Conservation (phyloP, 2,797 vertebrate species). For the Epinephelus awoara region DNA sequence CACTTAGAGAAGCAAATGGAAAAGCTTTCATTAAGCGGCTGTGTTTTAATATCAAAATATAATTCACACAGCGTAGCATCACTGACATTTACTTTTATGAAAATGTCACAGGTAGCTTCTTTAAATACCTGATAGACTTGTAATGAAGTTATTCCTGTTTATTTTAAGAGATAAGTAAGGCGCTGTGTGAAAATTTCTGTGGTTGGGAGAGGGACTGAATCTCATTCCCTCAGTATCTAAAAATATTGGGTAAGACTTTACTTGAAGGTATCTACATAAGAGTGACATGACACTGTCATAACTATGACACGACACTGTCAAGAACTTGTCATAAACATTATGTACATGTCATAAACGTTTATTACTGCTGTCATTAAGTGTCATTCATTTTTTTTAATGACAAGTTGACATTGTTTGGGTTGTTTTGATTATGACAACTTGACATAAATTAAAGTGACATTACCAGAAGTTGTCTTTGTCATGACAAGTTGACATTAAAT, state of each 20-base stretch:
- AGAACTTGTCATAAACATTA: too few species aligned
- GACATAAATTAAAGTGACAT: too few species aligned
- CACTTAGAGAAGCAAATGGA: neutral
- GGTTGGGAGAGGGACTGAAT: neutral
- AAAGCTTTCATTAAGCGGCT: neutral
- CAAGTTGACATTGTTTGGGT: too few species aligned
- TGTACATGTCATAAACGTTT: too few species aligned
- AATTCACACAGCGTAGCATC: neutral
- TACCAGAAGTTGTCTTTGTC: too few species aligned
- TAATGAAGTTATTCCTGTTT: neutral
- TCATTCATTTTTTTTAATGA: too few species aligned
- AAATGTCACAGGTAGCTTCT: neutral
- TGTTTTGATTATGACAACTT: too few species aligned
- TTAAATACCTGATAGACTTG: neutral
- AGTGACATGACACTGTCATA: too few species aligned
- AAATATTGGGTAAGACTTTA: neutral
- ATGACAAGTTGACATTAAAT: too few species aligned
- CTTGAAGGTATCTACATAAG: too few species aligned
- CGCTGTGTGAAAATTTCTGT: neutral
- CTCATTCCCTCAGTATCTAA: neutral
- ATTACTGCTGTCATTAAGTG: too few species aligned
- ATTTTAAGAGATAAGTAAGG: neutral
- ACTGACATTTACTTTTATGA: conserved; percentile 12
- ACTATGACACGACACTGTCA: too few species aligned
- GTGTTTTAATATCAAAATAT: neutral